phyloP scores from a whole-genome alignment of 2,797 vertebrate species.

The Myotis myotis region DNA sequence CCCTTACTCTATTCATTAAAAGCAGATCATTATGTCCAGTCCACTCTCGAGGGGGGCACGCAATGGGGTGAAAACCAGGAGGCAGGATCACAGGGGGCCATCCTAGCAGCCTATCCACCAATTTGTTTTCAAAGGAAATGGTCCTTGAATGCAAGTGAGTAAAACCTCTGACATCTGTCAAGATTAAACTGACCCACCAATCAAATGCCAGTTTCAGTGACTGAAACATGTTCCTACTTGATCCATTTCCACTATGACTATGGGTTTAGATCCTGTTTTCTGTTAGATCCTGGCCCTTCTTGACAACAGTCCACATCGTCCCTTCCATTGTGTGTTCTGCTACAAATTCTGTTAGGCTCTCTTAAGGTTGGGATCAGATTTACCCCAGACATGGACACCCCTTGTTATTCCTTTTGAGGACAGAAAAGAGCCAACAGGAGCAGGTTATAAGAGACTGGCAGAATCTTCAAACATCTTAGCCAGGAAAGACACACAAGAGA shows the following conservation, averaged over 20 bases:
- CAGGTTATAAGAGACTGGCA: neutral
- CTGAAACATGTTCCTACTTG: neutral
- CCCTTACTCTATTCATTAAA: neutral
- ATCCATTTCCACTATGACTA: too few relatives aligned
- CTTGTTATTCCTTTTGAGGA: neutral
- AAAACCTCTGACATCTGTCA: neutral
- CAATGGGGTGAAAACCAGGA: neutral
- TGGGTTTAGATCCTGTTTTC: neutral
- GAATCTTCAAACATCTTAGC: neutral
- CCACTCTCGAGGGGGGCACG: neutral
- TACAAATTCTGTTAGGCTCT: neutral
- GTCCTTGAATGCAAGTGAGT: neutral
- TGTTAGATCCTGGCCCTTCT: neutral
- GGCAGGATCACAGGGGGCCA: neutral
- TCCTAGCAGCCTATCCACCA: neutral
- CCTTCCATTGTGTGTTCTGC: neutral
- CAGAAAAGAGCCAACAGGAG: neutral
- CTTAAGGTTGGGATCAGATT: neutral
- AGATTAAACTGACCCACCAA: neutral
- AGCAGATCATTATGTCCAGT: neutral
- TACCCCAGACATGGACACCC: neutral
- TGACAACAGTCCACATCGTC: neutral
- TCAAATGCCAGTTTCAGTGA: neutral
- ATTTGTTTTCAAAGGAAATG: neutral
- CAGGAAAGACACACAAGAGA: neutral